Conservation (phyloP, 2,113 vertebrate genomes). For the Gracilinanus agilis region DNA sequence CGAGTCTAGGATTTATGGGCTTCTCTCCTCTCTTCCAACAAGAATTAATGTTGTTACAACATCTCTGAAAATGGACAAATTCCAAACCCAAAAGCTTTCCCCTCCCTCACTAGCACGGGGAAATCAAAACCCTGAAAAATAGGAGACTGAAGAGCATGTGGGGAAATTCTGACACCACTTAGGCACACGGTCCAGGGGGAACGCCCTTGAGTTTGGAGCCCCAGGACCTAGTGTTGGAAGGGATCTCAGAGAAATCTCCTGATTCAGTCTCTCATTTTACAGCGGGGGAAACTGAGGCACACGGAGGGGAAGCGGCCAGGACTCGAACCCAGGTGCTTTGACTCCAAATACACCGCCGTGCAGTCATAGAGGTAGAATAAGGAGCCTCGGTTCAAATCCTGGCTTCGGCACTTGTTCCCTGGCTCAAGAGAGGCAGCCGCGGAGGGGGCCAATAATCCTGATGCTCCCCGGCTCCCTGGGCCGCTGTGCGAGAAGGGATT, state of each 20-base stretch:
- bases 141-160: not conserved
- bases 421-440: no score
- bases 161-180: not conserved
- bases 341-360: no score
- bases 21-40: not conserved
- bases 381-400: no score
- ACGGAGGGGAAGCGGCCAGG: not conserved
- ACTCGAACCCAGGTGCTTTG: not conserved
- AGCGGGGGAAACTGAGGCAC: not conserved
- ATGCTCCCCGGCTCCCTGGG: no score
- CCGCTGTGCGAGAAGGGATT: no score
- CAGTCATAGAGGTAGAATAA: no score
- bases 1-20: not conserved
- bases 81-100: not conserved
- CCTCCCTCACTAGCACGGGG: not conserved
- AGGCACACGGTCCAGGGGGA: not conserved
- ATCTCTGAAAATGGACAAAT: not conserved
- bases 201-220: not conserved
- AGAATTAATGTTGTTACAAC: not conserved
- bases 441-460: no score
- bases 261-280: not conserved
- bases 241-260: not conserved
- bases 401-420: no score
- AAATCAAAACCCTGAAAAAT: not conserved
- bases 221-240: not conserved